Evolutionary conservation across 2,888 invertebrate species (phyloP), one percentile per base, ranked within the genome.

Genomic region (Barypeithes pellucidus): DNA sequence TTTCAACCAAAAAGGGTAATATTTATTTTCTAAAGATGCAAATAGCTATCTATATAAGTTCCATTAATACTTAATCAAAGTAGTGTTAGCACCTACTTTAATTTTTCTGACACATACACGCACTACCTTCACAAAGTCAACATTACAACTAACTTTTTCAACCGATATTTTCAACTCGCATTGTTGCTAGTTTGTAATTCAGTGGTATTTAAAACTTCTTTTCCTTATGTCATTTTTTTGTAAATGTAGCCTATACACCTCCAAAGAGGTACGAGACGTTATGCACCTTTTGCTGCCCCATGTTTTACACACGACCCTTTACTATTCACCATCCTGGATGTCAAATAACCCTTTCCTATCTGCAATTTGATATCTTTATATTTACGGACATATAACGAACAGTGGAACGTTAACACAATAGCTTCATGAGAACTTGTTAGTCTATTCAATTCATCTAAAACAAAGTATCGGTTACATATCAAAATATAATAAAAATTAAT

Each of bases 371-470:
- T 69, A 69, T 69, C 69, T 69, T 62, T 54, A 33, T 69, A 69
- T 69, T 69, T 69, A 69, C 69, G 69, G 69, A 69, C 54, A 43
- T 69, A 52, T 66, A 66, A 66, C 65, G 65, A 54, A 14, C 65
- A 39, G 22, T 41, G 41, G 54, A 63, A 66, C 22, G 54, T 54
- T 50, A 16, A 33, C 47, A 63, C 33, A 36, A 50, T 63, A 36
- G 50, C 47, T 33, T 20, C 63, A 66, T 66, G 65, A 66, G 65
- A 66, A 66, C 45, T 62, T 62, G n/a, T 18, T 33, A 33, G 36
- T 36, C 20, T 36, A 11, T 52, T 14, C 5, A 12, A 41, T 14
- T 29, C 54, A 50, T 54, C 14, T 24, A 54, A 66, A 66, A 39
- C 54, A 66, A 50, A 50, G 54, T 54, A 54, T 66, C 54, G 54